phyloP scores from a whole-genome alignment of 2,888 invertebrate species.

The Tenthredo scrophulariae region DNA sequence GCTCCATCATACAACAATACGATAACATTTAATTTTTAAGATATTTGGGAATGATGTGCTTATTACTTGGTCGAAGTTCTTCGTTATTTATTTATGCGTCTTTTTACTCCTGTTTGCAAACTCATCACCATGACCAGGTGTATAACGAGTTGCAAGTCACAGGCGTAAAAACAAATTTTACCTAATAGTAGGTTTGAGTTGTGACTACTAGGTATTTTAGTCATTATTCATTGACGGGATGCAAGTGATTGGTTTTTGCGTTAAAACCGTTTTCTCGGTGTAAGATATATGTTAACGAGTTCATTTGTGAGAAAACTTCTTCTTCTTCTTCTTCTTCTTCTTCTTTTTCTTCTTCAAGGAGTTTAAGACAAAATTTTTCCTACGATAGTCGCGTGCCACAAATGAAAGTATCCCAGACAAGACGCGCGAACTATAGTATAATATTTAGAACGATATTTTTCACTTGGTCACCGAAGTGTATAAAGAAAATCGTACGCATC shows the following conservation, averaged over 20 bases:
- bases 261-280: background rate
- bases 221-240: conserved; percentile 16
- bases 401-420: conserved; percentile 76
- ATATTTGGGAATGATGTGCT: background rate
- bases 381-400: conserved; percentile 75
- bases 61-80: too few relatives aligned
- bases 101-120: conserved; percentile 37
- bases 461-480: conserved; percentile 78
- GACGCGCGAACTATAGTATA: conserved; percentile 72
- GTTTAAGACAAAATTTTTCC: conserved; percentile 73
- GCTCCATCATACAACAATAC: background rate
- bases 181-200: background rate
- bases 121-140: background rate
- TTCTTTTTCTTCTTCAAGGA: background rate
- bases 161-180: conserved; percentile 8
- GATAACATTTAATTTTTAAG: background rate
- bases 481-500: conserved; percentile 78
- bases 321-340: background rate
- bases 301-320: conserved; percentile 26
- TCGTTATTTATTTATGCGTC: too few relatives aligned
- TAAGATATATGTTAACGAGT: background rate
- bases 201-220: background rate
- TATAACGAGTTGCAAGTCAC: conserved; percentile 26
- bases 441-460: conserved; percentile 79
- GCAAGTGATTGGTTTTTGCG: background rate